Percentiles rank a stretch among this genome's conserved stretches.
These are phyloP conservation scores for Diachasma alloeum DNA, from an alignment of 1,140 invertebrate genomes.

Conservation along the genomic window DNA sequence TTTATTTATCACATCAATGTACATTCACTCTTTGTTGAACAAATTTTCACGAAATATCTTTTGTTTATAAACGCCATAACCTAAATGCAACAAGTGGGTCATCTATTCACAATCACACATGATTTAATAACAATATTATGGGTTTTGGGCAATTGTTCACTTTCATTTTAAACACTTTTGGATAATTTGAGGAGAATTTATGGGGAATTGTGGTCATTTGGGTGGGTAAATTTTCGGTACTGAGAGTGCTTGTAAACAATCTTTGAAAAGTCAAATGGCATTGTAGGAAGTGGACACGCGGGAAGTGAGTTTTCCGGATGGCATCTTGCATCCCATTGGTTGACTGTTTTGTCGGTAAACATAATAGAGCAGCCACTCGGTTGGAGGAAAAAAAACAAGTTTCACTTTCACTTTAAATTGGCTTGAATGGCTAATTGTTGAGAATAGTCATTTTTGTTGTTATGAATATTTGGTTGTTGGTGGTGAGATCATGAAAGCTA, in stretches of 20 bases:
- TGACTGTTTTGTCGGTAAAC: not conserved
- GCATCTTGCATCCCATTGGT: conserved; percentile 37
- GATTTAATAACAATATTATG: not conserved
- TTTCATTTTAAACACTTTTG: not conserved
- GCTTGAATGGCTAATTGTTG: not conserved
- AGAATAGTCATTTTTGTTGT: not conserved
- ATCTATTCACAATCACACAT: conserved; percentile 30
- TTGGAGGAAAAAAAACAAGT: not conserved
- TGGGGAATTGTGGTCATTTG: not conserved
- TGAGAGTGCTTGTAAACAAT: conserved; percentile 51
- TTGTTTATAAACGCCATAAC: conserved; percentile 63
- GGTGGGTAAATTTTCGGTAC: not conserved
- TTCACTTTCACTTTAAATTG: not conserved
- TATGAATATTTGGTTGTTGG: not conserved
- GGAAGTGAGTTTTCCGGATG: conserved; percentile 38
- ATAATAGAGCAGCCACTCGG: not conserved
- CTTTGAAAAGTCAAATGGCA: conserved; percentile 52
- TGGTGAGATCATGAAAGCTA: conserved; percentile 70
- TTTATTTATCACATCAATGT: conserved; percentile 4
- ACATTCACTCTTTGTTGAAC: conserved; percentile 23
- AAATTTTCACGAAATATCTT: conserved; percentile 46
- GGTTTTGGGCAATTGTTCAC: conserved; percentile 6
- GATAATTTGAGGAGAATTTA: not conserved
- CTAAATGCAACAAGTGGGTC: conserved; percentile 60
- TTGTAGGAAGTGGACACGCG: conserved; percentile 43